Evolutionary conservation across 1,140 invertebrate species (phyloP).

Genomic region (Sycophaga agraensis): DNA sequence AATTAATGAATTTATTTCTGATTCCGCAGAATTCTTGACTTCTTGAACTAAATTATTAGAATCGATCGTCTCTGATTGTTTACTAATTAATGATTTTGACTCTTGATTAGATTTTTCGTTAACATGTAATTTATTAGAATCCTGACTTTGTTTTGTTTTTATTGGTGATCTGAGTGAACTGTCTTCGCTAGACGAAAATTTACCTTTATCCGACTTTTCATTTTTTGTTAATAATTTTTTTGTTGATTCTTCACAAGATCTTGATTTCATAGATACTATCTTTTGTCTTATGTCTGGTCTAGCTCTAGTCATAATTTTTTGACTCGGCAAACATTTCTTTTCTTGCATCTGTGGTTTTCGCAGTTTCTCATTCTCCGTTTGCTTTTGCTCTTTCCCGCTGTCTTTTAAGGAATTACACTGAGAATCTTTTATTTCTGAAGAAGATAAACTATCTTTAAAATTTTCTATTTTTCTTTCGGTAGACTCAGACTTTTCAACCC

Average conservation of each 20-base stretch:
- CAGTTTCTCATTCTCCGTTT: neutral
- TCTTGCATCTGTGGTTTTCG: neutral
- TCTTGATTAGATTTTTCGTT: constrained; percentile 7
- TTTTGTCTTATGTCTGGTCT: constrained; percentile 5
- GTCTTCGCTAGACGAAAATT: constrained; percentile 7
- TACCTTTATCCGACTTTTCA: constrained; percentile 3
- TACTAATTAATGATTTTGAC: neutral
- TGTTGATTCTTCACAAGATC: neutral
- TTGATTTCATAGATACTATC: constrained; percentile 4
- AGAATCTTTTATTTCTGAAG: constrained; percentile 2
- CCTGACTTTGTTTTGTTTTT: neutral
- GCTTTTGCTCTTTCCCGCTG: neutral
- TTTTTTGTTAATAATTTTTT: neutral
- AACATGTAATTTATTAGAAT: neutral
- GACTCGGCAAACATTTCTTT: neutral
- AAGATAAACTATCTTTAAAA: constrained; percentile 11
- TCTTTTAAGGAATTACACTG: neutral
- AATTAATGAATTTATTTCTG: constrained; percentile 8
- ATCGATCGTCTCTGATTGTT: neutral
- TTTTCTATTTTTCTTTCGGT: constrained; percentile 2
- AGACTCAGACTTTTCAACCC: constrained; percentile 3
- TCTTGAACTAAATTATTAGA: constrained; percentile 12
- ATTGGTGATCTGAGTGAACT: neutral
- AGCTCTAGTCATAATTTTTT: neutral
- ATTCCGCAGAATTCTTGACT: constrained; percentile 8